Evolutionary conservation across 2,888 invertebrate genomes (phyloP).

Genomic region (Rhagonycha fulva): DNA sequence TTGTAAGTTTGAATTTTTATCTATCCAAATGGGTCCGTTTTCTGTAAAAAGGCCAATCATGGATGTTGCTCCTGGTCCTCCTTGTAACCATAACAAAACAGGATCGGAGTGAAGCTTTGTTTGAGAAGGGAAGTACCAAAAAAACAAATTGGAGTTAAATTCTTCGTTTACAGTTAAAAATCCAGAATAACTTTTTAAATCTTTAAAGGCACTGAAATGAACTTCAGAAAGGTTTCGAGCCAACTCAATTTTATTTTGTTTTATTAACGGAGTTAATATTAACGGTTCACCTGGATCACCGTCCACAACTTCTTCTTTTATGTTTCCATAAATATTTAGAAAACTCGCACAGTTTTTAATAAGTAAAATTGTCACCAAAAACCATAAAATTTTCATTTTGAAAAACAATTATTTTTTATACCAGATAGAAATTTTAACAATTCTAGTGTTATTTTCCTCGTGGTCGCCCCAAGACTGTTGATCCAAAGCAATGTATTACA

Average conservation of each 20-base stretch:
- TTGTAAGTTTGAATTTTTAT: constrained; percentile 50
- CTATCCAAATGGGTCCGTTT: constrained; percentile 75
- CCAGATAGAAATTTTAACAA: no score
- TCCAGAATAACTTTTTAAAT: constrained; percentile 74
- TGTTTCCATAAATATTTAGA: constrained; percentile 34
- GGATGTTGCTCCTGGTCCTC: constrained; percentile 83
- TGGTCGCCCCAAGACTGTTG: no score
- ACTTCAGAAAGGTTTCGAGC: constrained; percentile 61
- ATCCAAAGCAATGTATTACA: no score
- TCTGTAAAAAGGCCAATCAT: constrained; percentile 82
- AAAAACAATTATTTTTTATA: no score
- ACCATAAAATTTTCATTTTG: not conserved
- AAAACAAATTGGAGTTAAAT: constrained; percentile 82
- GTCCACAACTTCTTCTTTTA: constrained; percentile 30
- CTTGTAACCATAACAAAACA: constrained; percentile 83
- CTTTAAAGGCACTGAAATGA: constrained; percentile 61
- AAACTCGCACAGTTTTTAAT: not conserved
- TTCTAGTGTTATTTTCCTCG: no score
- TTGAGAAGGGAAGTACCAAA: constrained; percentile 87
- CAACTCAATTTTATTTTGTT: constrained; percentile 70
- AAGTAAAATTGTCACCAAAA: not conserved
- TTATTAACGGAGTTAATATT: constrained; percentile 75
- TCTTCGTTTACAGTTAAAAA: constrained; percentile 82
- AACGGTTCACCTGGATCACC: constrained; percentile 63
- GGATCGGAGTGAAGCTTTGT: constrained; percentile 62